These are phyloP conservation scores for Patella caerulea DNA, from an alignment of 2,888 invertebrate species.

Conservation along the genomic window DNA sequence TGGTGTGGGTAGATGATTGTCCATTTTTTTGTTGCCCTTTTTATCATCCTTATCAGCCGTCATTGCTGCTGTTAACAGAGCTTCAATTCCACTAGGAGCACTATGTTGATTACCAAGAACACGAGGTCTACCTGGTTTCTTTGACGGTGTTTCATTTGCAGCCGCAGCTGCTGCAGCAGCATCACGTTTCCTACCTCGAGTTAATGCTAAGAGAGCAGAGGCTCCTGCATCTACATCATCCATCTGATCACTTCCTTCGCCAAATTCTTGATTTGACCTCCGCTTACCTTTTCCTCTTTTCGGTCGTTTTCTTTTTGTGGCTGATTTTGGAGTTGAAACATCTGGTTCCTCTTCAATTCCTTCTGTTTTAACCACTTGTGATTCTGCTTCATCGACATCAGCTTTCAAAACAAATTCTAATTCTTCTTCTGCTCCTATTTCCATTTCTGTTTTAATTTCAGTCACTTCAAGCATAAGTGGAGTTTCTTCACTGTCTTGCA, in stretches of 20 bases:
- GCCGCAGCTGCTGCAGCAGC: not conserved
- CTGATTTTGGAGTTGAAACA: not conserved
- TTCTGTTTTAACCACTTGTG: too few species aligned
- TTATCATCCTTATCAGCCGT: constrained; percentile 6
- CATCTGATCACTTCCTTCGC: not conserved
- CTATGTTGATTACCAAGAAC: constrained; percentile 8
- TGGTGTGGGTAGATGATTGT: not conserved
- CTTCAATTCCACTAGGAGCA: constrained; percentile 4
- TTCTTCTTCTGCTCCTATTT: constrained; percentile 3
- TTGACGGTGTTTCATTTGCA: not conserved
- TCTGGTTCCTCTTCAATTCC: not conserved
- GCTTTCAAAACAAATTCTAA: constrained; percentile 1
- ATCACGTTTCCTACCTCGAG: not conserved
- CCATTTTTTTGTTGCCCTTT: not conserved
- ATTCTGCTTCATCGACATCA: not conserved
- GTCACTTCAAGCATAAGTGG: not conserved
- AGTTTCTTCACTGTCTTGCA: not conserved
- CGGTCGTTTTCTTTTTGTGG: not conserved
- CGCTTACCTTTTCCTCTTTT: not conserved
- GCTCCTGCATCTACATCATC: constrained; percentile 4
- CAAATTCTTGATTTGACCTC: not conserved
- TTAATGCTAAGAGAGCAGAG: not conserved
- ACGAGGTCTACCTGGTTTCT: constrained; percentile 1
- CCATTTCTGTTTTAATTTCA: not conserved
- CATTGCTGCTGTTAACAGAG: constrained; percentile 7